Base-by-base conservation (phyloP, 2,113 vertebrate genomes). In the Himantopus leucocephalus region DNA sequence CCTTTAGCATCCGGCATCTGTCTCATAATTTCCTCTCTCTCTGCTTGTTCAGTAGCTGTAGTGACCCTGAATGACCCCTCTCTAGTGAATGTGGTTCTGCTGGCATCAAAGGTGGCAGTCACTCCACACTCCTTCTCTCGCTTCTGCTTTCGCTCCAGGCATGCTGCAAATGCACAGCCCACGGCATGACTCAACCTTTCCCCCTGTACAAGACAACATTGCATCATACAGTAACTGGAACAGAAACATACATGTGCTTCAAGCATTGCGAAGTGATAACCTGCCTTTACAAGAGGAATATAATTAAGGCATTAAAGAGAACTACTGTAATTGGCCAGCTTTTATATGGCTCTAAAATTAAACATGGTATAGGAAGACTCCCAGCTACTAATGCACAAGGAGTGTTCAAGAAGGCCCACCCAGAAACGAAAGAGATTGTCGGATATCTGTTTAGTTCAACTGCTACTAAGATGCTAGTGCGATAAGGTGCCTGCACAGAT, bases 91-190 rank as follows among this genome's bases (percentile, higher is more conserved):
- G 99, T 99, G 96, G 99, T 99, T 96, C 99, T 98, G 98, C 99
- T 99, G 96, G 99, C 99, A 93, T 99, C 99, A 68, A 99, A 99
- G 82, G 99, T 99, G 79, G 99, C 99, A 22, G 99, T 99, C 95
- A 99, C 99, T 32, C 99, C 99, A 50, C 99, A 99, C 97, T 99
- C 99, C 97, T 99, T 99, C 97, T 99, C 99, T 59, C 99, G 98
- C 95, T 99, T 99, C 98, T 99, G 99, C 93, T 99, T 99, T 47
- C 99, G 97, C 96, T 99, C 99, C 97, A 99, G 98, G 95, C 99
- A 99, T 5, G 99, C 99, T 18, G 99, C 99, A 66, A 99, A 99
- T 2, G 99, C 99, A 86, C 99, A 99, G 91, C 99, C 99, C 72
- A 99, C 99, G 27, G 99, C 99, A 12, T 99, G 99, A 94, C 99